Evolutionary conservation across 1,140 invertebrate species (phyloP).

Genomic region (Hydropsyche tenuis): DNA sequence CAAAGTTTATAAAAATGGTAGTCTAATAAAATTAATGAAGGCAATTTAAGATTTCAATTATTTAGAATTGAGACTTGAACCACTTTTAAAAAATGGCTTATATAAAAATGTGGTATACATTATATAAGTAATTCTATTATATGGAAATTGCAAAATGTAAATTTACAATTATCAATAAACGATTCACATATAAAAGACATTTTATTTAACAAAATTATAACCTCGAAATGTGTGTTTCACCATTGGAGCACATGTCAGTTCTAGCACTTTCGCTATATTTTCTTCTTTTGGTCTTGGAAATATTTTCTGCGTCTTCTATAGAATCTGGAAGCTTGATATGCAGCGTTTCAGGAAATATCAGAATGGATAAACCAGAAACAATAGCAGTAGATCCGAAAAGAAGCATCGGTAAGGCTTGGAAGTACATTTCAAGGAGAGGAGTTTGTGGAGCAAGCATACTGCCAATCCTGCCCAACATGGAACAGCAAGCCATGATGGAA

Average conservation of each 20-base stretch:
- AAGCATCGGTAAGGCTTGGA: conserved; percentile 60
- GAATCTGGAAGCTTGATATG: conserved; percentile 69
- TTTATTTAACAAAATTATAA: background rate
- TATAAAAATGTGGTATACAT: no score
- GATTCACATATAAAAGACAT: background rate
- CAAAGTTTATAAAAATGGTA: background rate
- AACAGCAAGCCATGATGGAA: conserved; percentile 60
- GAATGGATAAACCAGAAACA: conserved; percentile 62
- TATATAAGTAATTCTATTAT: no score
- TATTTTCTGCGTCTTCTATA: conserved; percentile 66
- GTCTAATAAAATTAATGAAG: no score
- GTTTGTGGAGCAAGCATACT: conserved; percentile 64
- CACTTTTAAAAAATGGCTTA: no score
- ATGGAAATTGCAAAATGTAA: background rate
- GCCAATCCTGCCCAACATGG: conserved; percentile 63
- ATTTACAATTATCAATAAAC: background rate
- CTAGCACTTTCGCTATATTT: background rate
- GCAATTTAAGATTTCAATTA: no score
- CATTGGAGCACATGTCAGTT: background rate
- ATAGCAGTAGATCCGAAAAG: conserved; percentile 66
- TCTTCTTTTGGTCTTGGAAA: conserved; percentile 50
- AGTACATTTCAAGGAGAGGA: conserved; percentile 55
- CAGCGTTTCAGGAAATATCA: conserved; percentile 70
- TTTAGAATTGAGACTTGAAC: no score
- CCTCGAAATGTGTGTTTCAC: background rate